phyloP scores from a whole-genome alignment of 2,113 vertebrate genomes.

The Camelus bactrianus region DNA sequence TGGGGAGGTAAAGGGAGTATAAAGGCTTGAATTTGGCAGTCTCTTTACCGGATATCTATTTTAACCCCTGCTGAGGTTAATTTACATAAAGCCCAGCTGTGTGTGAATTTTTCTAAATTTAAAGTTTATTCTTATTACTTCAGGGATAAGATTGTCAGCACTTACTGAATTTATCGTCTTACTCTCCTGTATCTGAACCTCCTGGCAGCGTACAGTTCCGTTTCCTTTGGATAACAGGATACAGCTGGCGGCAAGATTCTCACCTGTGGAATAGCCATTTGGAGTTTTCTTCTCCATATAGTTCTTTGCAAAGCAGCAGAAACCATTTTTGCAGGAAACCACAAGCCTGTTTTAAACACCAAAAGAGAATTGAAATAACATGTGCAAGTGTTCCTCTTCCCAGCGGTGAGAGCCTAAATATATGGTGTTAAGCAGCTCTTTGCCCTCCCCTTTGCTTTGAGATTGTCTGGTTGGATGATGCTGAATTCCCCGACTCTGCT shows the following conservation, averaged over 20 bases:
- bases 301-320: conserved; percentile 50
- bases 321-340: conserved; percentile 75
- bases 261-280: conserved; percentile 76
- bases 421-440: background rate
- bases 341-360: conserved; percentile 59
- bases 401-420: background rate
- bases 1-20: conserved; percentile 51
- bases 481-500: background rate
- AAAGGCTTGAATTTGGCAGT: conserved; percentile 32
- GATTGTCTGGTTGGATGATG: background rate
- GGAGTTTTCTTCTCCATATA: conserved; percentile 2
- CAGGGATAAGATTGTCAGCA: conserved; percentile 53
- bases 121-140: conserved; percentile 50
- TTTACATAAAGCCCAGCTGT: conserved; percentile 78
- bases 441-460: background rate
- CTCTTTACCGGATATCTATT: conserved; percentile 73
- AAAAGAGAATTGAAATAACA: conserved; percentile 60
- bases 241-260: conserved; percentile 78
- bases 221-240: conserved; percentile 80
- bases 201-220: conserved; percentile 69
- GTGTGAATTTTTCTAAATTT: conserved; percentile 63
- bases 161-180: conserved; percentile 23
- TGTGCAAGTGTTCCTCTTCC: conserved; percentile 10
- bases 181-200: conserved; percentile 17
- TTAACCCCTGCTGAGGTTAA: conserved; percentile 67